Evolutionary conservation across 2,113 vertebrate species (phyloP).

Genomic region (Carollia perspicillata): DNA sequence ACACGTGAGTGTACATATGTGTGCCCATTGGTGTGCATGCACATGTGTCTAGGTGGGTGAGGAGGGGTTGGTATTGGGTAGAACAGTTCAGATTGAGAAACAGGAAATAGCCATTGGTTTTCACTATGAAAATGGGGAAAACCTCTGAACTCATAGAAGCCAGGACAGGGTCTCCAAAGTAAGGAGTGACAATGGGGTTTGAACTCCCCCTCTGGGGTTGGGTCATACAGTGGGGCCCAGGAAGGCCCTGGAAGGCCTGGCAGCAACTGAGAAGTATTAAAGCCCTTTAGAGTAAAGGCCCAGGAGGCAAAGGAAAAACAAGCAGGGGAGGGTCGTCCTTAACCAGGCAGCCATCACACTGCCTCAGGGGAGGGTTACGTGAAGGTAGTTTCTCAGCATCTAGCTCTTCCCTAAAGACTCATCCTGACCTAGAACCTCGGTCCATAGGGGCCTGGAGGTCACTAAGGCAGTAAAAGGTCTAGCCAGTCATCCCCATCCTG

Average conservation of each 20-base stretch:
- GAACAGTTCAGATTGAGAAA: not conserved
- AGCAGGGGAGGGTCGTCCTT: not conserved
- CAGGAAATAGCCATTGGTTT: not conserved
- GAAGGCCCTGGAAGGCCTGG: slow-evolving; percentile 23
- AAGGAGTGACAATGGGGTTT: slow-evolving; percentile 52
- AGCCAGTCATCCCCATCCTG: not conserved
- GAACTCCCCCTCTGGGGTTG: not conserved
- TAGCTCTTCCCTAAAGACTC: not conserved
- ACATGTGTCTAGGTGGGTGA: fast-evolving
- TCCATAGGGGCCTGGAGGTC: not conserved
- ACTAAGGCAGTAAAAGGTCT: not conserved
- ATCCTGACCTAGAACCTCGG: not conserved
- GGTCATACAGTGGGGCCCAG: not conserved
- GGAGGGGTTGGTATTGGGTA: too few species aligned
- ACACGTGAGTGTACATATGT: too few species aligned
- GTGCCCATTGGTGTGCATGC: not conserved
- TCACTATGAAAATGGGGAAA: not conserved
- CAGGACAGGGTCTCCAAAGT: not conserved
- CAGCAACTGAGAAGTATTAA: not conserved
- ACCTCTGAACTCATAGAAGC: not conserved
- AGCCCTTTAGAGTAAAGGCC: not conserved
- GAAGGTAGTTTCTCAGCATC: not conserved
- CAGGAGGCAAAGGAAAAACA: not conserved
- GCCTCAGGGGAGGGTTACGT: not conserved
- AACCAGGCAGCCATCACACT: not conserved